Conservation (phyloP, 2,797 vertebrate genomes). For the Anisognathus igniventris region DNA sequence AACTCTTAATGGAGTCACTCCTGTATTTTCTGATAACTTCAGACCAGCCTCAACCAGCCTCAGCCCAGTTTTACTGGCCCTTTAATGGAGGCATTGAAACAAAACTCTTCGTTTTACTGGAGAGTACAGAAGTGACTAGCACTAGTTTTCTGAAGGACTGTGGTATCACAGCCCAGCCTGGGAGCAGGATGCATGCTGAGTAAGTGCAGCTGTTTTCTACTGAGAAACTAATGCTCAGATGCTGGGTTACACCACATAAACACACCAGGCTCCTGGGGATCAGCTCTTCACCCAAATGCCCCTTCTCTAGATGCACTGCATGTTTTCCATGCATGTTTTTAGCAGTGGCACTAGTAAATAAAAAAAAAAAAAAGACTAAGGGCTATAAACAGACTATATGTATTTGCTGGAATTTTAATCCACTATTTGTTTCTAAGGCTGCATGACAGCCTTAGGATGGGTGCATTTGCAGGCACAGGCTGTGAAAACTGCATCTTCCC, state of each 20-base stretch:
- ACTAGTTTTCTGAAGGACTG: background rate
- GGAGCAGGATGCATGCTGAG: background rate
- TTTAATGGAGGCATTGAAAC: background rate
- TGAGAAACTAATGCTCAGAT: background rate
- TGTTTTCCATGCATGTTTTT: too few relatives aligned
- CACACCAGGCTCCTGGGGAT: background rate
- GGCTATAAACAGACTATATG: background rate
- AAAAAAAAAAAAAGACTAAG: background rate
- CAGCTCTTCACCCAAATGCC: background rate
- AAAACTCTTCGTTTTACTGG: background rate
- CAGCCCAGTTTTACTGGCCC: background rate
- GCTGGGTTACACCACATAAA: background rate
- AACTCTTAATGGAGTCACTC: background rate
- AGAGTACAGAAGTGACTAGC: background rate
- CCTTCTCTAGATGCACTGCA: background rate
- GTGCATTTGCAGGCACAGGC: background rate
- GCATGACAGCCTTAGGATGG: background rate
- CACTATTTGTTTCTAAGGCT: background rate
- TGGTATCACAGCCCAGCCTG: background rate
- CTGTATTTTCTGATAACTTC: background rate
- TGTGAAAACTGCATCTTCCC: background rate
- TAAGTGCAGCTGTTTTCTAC: background rate
- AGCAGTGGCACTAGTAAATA: background rate
- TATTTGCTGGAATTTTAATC: background rate
- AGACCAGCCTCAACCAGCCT: background rate